Percentiles rank a stretch among this genome's conserved stretches.
Evolutionary conservation across 2,113 vertebrate species (phyloP).

Genomic region (Procavia capensis): DNA sequence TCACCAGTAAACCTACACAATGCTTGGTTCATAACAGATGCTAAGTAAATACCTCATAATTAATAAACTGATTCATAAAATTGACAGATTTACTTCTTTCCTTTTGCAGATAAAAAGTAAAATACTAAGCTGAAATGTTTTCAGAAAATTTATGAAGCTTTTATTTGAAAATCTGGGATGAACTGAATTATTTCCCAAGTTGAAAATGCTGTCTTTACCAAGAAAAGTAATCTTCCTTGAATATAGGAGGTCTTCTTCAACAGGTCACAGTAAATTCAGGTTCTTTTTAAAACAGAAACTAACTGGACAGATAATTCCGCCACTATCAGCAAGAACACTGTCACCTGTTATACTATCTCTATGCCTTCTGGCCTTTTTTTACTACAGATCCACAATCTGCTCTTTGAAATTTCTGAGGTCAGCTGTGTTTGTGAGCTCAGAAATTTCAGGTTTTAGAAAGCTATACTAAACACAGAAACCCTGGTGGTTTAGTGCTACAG

Average conservation of each 20-base stretch:
- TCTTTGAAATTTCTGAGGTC: background rate
- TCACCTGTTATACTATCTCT: too few species aligned
- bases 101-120: background rate
- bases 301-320: background rate
- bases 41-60: background rate
- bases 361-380: background rate
- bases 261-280: background rate
- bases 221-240: background rate
- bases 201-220: background rate
- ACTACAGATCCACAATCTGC: background rate
- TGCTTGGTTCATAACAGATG: background rate
- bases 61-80: background rate
- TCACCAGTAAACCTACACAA: background rate
- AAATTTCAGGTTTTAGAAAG: background rate
- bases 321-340: background rate
- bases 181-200: background rate
- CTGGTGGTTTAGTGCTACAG: too few species aligned
- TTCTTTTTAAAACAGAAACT: background rate
- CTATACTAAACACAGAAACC: background rate
- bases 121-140: background rate
- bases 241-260: background rate
- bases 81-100: background rate
- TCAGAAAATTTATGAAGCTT: background rate
- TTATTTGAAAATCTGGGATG: background rate
- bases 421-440: background rate